Evolutionary conservation across 2,797 vertebrate species (phyloP).

Genomic region (Pangasius macronema): DNA sequence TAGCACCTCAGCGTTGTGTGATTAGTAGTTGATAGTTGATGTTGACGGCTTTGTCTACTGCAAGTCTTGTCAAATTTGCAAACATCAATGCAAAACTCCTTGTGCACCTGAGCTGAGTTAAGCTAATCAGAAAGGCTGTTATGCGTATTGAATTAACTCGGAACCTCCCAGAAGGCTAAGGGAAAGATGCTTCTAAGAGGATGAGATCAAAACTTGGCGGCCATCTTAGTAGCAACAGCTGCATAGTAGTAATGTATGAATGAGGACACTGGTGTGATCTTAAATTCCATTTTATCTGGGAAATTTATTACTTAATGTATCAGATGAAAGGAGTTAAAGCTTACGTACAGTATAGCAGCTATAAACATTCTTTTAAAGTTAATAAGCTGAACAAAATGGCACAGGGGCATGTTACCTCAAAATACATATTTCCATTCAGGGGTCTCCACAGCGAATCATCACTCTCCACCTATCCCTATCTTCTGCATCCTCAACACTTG

Average conservation of each 20-base stretch:
- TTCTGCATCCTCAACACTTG: too few species aligned
- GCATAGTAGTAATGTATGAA: neutral
- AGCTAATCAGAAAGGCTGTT: conserved; percentile 34
- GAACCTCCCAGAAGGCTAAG: neutral
- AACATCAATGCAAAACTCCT: conserved; percentile 56
- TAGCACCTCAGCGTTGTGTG: conserved; percentile 59
- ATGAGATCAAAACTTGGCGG: neutral
- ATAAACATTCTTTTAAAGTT: too few species aligned
- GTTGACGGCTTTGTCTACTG: conserved; percentile 54
- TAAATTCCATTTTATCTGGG: neutral
- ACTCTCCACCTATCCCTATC: too few species aligned
- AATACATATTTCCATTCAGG: too few species aligned
- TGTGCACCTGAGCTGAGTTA: conserved; percentile 18
- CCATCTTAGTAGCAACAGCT: neutral
- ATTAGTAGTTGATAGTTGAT: conserved; percentile 57
- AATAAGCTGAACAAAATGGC: too few species aligned
- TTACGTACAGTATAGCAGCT: too few species aligned
- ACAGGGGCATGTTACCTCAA: too few species aligned
- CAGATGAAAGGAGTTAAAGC: too few species aligned
- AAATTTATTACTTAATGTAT: neutral
- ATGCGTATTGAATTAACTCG: neutral
- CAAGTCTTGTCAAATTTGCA: conserved; percentile 58
- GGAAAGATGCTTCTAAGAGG: neutral
- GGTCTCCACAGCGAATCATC: too few species aligned
- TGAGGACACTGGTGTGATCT: neutral